phyloP scores from a whole-genome alignment of 2,113 vertebrate species.

The Puffinus mauretanicus region DNA sequence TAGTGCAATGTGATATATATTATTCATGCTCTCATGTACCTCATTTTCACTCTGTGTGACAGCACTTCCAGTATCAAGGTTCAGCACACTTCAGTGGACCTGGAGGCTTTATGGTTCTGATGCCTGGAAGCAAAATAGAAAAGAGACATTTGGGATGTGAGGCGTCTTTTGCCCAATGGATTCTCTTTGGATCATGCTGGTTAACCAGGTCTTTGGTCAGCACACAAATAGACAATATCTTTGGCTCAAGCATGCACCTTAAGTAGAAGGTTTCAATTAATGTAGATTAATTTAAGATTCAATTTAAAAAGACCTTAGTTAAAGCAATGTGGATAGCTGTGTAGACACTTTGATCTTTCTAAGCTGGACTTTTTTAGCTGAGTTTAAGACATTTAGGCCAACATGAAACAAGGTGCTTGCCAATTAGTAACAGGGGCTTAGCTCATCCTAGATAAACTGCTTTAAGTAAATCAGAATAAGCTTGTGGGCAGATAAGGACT shows the following conservation, averaged over 20 bases:
- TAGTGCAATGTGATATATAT: slow-evolving; percentile 57
- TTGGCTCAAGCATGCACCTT: slow-evolving; percentile 24
- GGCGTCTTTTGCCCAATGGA: neutral
- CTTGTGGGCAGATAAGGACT: slow-evolving; percentile 62
- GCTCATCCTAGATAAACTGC: slow-evolving; percentile 52
- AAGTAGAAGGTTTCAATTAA: slow-evolving; percentile 48
- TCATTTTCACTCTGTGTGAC: slow-evolving; percentile 58
- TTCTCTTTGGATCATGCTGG: neutral
- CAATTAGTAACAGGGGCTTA: slow-evolving; percentile 60
- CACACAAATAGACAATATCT: neutral
- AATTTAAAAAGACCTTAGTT: slow-evolving; percentile 36
- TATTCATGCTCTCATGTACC: slow-evolving; percentile 61
- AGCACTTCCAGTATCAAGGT: slow-evolving; percentile 64
- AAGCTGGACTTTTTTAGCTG: slow-evolving; percentile 50
- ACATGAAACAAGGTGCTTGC: slow-evolving; percentile 28
- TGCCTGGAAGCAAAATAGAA: slow-evolving; percentile 40
- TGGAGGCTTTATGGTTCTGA: slow-evolving; percentile 48
- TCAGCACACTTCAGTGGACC: slow-evolving; percentile 60
- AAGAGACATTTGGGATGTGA: slow-evolving; percentile 8
- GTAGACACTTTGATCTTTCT: slow-evolving; percentile 43
- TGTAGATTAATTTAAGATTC: slow-evolving; percentile 32
- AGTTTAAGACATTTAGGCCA: slow-evolving; percentile 63
- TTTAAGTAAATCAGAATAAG: slow-evolving; percentile 62
- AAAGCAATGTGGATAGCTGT: slow-evolving; percentile 20
- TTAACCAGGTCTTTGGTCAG: slow-evolving; percentile 32